Evolutionary conservation across 2,113 vertebrate genomes (phyloP).

Genomic region (Lipotes vexillifer): DNA sequence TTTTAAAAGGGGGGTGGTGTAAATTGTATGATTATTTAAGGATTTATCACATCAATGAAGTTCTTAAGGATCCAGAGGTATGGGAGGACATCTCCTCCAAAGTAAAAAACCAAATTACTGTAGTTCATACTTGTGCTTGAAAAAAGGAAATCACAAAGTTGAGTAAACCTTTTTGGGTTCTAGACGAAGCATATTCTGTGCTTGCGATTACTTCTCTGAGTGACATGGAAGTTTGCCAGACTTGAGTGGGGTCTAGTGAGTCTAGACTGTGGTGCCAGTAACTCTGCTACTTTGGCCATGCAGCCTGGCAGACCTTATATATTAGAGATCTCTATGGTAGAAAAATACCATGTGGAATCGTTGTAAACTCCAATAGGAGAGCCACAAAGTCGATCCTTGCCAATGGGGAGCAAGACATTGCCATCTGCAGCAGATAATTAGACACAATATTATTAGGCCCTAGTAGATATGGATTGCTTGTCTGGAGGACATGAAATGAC

Average conservation of each 20-base stretch:
- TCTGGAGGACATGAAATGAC: fast-evolving
- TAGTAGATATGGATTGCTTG: background rate
- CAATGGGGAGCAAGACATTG: background rate
- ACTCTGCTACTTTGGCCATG: background rate
- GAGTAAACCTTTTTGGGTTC: background rate
- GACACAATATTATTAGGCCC: background rate
- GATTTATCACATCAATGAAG: background rate
- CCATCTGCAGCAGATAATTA: background rate
- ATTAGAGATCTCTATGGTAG: background rate
- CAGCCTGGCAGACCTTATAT: background rate
- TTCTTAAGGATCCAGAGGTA: background rate
- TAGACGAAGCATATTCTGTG: background rate
- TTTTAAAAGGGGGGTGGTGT: background rate
- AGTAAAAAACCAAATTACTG: background rate
- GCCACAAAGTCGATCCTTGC: background rate
- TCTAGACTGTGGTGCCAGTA: background rate
- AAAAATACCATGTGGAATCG: background rate
- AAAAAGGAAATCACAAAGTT: background rate
- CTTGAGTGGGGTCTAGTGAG: background rate
- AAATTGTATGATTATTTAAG: background rate
- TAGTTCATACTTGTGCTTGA: background rate
- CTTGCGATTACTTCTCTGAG: background rate
- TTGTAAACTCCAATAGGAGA: background rate
- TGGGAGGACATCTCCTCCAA: background rate
- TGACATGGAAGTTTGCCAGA: background rate